phyloP scores from a whole-genome alignment of 2,888 invertebrate species.

The Molorchus minor region DNA sequence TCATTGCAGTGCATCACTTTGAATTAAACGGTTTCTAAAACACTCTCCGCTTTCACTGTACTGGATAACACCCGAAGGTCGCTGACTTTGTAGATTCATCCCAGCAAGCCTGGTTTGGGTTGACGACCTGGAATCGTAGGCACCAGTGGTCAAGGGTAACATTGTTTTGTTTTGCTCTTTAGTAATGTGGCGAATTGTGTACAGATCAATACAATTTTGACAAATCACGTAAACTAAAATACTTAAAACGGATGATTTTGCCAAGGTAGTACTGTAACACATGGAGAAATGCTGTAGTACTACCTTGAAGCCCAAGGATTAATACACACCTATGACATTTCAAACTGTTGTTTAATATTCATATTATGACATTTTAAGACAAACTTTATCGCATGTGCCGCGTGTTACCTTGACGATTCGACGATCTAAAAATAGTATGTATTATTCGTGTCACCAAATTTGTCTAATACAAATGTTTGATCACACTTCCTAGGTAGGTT shows the following conservation, averaged over 20 bases:
- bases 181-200: conserved; percentile 8
- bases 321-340: conserved; percentile 3
- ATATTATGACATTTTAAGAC: conserved; percentile 15
- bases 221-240: not conserved
- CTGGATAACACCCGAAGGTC: conserved; percentile 43
- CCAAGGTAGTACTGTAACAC: too few species aligned
- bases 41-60: conserved; percentile 47
- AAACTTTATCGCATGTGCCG: conserved; percentile 1
- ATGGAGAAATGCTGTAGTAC: too few species aligned
- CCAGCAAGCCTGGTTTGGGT: conserved; percentile 50
- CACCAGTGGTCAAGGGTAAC: conserved; percentile 56
- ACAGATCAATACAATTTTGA: not conserved
- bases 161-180: conserved; percentile 49
- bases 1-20: conserved; percentile 2
- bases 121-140: conserved; percentile 56
- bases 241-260: conserved; percentile 8
- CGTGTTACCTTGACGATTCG: conserved; percentile 5
- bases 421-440: conserved; percentile 1
- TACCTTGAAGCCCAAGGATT: conserved; percentile 12
- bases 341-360: conserved; percentile 16
- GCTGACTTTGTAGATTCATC: conserved; percentile 52
- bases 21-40: conserved; percentile 28
- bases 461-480: too few species aligned
- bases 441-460: too few species aligned
- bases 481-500: too few species aligned